Base-by-base conservation (phyloP, 2,797 vertebrate species). In the Enteromius trimaculatus region DNA sequence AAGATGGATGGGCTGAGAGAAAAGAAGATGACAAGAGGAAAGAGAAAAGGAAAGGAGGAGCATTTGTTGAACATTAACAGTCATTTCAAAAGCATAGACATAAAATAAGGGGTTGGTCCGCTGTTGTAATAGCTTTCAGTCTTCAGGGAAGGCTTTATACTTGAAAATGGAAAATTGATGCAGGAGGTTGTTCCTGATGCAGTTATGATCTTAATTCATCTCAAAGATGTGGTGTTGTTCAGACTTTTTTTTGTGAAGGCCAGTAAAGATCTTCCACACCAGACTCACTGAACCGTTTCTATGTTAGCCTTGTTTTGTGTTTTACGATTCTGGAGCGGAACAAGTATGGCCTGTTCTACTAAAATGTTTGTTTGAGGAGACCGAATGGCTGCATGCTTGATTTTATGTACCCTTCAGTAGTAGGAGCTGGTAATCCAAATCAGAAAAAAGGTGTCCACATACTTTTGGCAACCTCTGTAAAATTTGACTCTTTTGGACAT, bases 1-100 rank as follows among this genome's bases (percentile, higher is more conserved):
- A 49, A 7, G 62, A 71, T 60, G 84, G 66, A 49, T 47, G 29
- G 64, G 51, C 84, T 65, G 72, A 75, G 26, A 31, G 60, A 55
- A 26, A 44, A 19, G 3, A 65, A 17, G 26, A 58, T 14, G 13
- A 23, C 58, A 14, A 34, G 13, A 82, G 72, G 51, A 31, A 1
- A 29, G 42, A 70, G 68, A 14, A 39, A 60, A 72, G 44, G 37
- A 31, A 47, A 64, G 1, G 34, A n/a, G n/a, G n/a, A n/a, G n/a
- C n/a, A n/a, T n/a, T n/a, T n/a, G n/a, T n/a, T 47, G 26, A 77
- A 44, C 37, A 42, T 77, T 34, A 44, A 44, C 23, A 77, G 4
- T 77, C 4, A 13, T 77, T 55, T 64, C 0, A 13, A 53, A 76
- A 42, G n/a, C 31, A 55, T 70, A 10, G 37, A n/a, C 39, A 70